A percentile compares a stretch with the other conserved stretches of the same genome.
Conservation (phyloP, 1,140 invertebrate species). For the Ectropis grisescens region DNA sequence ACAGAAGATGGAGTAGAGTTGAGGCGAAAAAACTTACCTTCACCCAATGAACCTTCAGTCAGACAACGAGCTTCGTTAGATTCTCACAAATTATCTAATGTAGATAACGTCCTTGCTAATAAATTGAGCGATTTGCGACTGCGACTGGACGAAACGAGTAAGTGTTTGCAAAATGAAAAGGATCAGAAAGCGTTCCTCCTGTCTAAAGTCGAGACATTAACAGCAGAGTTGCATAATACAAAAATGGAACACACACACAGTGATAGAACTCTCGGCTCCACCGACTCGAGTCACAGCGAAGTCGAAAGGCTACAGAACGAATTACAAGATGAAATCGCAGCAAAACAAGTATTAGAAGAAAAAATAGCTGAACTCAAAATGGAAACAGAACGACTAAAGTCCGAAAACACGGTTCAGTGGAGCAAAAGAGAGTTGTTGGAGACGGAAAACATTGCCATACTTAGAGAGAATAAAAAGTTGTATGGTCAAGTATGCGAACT, state of each 20-base stretch:
- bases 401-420: conserved; percentile 94
- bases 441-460: conserved; percentile 88
- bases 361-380: conserved; percentile 84
- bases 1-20: conserved; percentile 53
- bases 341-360: conserved; percentile 56
- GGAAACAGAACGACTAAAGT: conserved; percentile 87
- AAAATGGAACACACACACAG: conserved; percentile 47
- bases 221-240: conserved; percentile 42
- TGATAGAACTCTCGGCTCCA: conserved; percentile 52
- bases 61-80: conserved; percentile 51
- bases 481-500: conserved; percentile 86
- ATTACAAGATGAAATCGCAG: conserved; percentile 57
- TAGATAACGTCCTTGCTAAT: conserved; percentile 49
- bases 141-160: conserved; percentile 47
- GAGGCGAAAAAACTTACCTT: conserved; percentile 42
- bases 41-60: conserved; percentile 36
- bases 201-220: conserved; percentile 48
- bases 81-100: conserved; percentile 55
- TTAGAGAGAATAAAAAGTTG: conserved; percentile 92
- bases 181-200: conserved; percentile 52
- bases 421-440: conserved; percentile 90
- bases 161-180: conserved; percentile 50
- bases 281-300: conserved; percentile 61
- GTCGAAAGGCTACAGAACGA: conserved; percentile 56
- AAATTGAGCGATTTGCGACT: conserved; percentile 52